Base-by-base conservation (phyloP, 2,113 vertebrate species). In the Planiliza haematocheilus region DNA sequence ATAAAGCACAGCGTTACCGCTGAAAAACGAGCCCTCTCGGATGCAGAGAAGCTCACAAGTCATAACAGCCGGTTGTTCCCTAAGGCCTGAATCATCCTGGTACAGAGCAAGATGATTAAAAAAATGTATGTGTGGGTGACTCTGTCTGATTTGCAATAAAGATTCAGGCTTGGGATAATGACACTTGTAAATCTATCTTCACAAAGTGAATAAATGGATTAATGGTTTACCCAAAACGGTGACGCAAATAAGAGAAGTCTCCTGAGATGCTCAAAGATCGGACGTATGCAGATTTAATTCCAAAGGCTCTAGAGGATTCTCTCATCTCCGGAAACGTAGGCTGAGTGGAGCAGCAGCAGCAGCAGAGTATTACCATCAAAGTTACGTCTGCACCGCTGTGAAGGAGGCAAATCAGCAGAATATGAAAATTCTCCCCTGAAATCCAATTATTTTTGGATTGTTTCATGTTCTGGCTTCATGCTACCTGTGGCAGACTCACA, bases 371-470 rank as follows among this genome's bases (percentile, higher is more conserved):
- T 14, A 50, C 18, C 53, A 55, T 51, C 45, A 20, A 24, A 68
- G 49, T 42, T 41, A 45, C 4, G 10, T 18, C 55, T 37, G 18
- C 49, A 21, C 24, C 8, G 7, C 18, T 41, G 43, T 13, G 56
- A 53, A 20, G 7, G 48, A 46, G 52, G 18, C 14, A 34, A 69
- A 67, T 62, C 61, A 13, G 56, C 38, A 1, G 9, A 45, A 70
- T 9, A n/a, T 50, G 70, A 51, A 61, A 46, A 48, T 13, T 38
- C 30, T 50, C n/a, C 53, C 53, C 59, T 52, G 55, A 74, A 75
- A 71, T 72, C 46, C 57, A 76, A 68, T 76, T 72, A 53, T 72
- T 67, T 39, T 21, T 4, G 45, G 34, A 41, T 46, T 59, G 52
- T 66, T 76, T 63, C n/a, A 41, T 62, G 66, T 48, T 24, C 7